Conservation (phyloP, 53 echinoderm and acorn worm genomes). For the Henricia sp. region DNA sequence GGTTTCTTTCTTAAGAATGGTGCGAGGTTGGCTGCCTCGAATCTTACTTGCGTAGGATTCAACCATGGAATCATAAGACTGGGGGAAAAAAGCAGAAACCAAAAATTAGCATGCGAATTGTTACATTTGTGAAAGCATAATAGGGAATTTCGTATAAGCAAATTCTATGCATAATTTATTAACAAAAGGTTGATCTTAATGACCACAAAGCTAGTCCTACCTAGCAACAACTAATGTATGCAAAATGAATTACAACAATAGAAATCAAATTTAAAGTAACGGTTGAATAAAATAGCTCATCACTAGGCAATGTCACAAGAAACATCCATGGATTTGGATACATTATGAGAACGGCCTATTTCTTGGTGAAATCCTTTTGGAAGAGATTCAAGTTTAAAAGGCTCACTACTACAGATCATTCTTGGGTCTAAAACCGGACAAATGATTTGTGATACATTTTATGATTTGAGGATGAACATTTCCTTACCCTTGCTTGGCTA, state of each 20-base stretch:
- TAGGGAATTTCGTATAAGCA: neutral
- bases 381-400: too few species aligned
- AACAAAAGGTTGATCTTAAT: too few species aligned
- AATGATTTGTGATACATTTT: neutral
- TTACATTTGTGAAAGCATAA: neutral
- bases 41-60: slow-evolving; percentile 63
- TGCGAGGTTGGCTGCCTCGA: slow-evolving; percentile 62
- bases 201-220: too few species aligned
- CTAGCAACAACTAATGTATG: too few species aligned
- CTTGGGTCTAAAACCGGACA: neutral
- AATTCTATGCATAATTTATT: too few species aligned
- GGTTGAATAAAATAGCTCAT: too few species aligned
- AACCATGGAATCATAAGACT: slow-evolving; percentile 78
- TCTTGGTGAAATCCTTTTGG: too few species aligned
- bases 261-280: neutral
- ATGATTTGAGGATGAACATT: neutral
- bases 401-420: too few species aligned
- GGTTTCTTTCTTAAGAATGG: slow-evolving; percentile 35
- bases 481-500: neutral
- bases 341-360: too few species aligned
- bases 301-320: too few species aligned
- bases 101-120: too few species aligned
- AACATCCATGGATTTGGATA: too few species aligned
- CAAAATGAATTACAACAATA: neutral
- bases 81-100: neutral